A percentile compares a stretch with the other conserved stretches of the same genome.
These are phyloP conservation scores for Tipula unca DNA, from an alignment of 2,888 invertebrate genomes.

Conservation along the genomic window DNA sequence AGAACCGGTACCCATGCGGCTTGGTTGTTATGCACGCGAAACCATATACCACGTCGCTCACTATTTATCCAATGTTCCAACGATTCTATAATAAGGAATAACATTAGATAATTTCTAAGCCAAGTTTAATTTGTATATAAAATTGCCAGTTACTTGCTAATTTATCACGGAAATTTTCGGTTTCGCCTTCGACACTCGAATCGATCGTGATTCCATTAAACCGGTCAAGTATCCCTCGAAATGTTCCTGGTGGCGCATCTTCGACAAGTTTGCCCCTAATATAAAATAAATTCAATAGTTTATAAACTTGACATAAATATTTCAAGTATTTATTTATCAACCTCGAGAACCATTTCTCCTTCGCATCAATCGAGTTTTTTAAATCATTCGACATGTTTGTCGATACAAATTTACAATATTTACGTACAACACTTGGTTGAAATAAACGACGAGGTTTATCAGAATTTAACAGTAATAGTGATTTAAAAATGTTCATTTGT, in stretches of 20 bases:
- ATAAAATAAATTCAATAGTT: neutral
- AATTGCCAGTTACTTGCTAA: slow-evolving; percentile 46
- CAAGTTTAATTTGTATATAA: slow-evolving; percentile 14
- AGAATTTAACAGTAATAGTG: neutral
- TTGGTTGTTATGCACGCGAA: slow-evolving; percentile 61
- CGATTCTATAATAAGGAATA: slow-evolving; percentile 54
- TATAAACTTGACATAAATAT: neutral
- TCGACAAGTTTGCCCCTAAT: slow-evolving; percentile 28
- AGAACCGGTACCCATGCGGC: slow-evolving; percentile 68
- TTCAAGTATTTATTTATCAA: neutral
- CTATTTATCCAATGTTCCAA: slow-evolving; percentile 55
- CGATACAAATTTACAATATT: neutral
- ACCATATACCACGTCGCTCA: slow-evolving; percentile 69
- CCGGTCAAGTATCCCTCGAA: slow-evolving; percentile 50
- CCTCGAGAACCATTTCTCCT: slow-evolving; percentile 1
- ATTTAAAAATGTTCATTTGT: slow-evolving; percentile 8
- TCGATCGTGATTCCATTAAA: slow-evolving; percentile 68
- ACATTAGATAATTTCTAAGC: slow-evolving; percentile 29
- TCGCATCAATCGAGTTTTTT: neutral
- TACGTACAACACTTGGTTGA: neutral
- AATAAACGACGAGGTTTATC: neutral
- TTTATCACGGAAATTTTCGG: slow-evolving; percentile 44
- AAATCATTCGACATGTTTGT: neutral
- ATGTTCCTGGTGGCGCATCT: slow-evolving; percentile 36
- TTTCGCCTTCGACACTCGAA: slow-evolving; percentile 50